Base-by-base conservation (phyloP, 30 jellyfish, hydroid and myxozoan species). In the Aurelia aurita region DNA sequence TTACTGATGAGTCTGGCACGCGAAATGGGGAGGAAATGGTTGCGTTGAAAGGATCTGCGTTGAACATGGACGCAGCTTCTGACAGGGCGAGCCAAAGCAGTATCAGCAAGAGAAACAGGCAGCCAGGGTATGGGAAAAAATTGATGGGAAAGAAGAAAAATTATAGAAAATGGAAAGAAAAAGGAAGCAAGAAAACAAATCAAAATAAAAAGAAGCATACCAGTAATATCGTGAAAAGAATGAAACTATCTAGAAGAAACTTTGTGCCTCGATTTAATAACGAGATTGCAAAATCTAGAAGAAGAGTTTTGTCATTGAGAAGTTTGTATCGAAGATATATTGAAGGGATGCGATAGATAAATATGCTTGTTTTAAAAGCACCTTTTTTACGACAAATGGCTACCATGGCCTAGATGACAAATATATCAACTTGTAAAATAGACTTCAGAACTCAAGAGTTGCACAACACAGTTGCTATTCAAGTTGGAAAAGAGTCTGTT, bases 251-350 rank as follows among this genome's bases (percentile, higher is more conserved):
- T 3, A n/a, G 31, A 55, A 13, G 67, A 15, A 55, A 55, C 67
- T 55, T 23, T 23, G 12, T 55, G 31, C 67, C 67, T 19, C 67
- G 13, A 3, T 55, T 55, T 55, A 28, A 55, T 55, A 22, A 55
- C 29, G 67, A 55, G 1, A 55, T 22, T n/a, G 29, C 67, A 8
- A 55, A 55, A 55, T 55, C 67, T 19, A 55, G 67, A 55, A 55
- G 67, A 55, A n/a, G 67, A 13, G 67, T 55, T 0, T 55, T 55
- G 67, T 55, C 67, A 55, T 16, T 55, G 67, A 55, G 67, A 55
- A 55, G 67, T 16, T 55, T 55, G 14, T 55, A 19, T 55, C 67
- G 67, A 55, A 55, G 67, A 22, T 55, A 10, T 55, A 55, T 55
- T 4, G 67, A 55, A 55, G 67, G 13, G 13, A 55, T 55, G 29